A percentile compares a stretch with the other conserved stretches of the same genome.
Evolutionary conservation across 2,888 invertebrate genomes (phyloP).

Genomic region (Slavum lentiscoides): DNA sequence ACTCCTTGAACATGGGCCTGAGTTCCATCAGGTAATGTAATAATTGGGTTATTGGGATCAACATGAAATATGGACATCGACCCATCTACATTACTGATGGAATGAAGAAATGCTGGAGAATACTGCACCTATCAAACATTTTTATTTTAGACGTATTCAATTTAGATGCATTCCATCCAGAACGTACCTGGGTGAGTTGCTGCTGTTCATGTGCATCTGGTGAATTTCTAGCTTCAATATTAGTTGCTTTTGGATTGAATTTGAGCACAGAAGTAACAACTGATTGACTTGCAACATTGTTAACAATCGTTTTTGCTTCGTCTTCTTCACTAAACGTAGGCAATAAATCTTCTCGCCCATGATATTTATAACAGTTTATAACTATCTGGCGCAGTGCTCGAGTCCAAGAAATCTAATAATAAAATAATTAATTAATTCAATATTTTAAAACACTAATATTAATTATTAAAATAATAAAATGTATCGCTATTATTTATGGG

Average conservation of each 20-base stretch:
- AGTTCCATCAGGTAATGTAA: conserved; percentile 92
- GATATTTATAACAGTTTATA: conserved; percentile 97
- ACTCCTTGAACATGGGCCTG: conserved; percentile 90
- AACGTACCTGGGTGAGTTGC: conserved; percentile 54
- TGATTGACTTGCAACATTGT: conserved; percentile 46
- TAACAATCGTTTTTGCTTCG: conserved; percentile 61
- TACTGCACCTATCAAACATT: conserved; percentile 54
- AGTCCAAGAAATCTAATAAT: conserved; percentile 91
- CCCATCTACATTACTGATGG: conserved; percentile 95
- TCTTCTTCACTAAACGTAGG: conserved; percentile 93
- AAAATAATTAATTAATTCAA: conserved; percentile 20
- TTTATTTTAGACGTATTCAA: conserved; percentile 14
- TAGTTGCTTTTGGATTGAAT: conserved; percentile 41
- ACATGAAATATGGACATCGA: conserved; percentile 94
- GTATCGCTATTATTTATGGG: no score
- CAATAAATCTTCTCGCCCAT: conserved; percentile 91
- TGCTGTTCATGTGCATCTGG: conserved; percentile 53
- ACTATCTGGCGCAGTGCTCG: conserved; percentile 95
- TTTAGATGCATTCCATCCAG: not conserved
- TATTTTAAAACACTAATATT: not conserved
- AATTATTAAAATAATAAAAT: no score
- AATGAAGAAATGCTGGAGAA: conserved; percentile 81
- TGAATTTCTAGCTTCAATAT: conserved; percentile 32
- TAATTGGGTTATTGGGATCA: conserved; percentile 90
- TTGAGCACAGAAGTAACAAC: conserved; percentile 50